These are phyloP conservation scores for Microctenopoma lineatum DNA, from an alignment of 2,797 vertebrate species.

Conservation along the genomic window DNA sequence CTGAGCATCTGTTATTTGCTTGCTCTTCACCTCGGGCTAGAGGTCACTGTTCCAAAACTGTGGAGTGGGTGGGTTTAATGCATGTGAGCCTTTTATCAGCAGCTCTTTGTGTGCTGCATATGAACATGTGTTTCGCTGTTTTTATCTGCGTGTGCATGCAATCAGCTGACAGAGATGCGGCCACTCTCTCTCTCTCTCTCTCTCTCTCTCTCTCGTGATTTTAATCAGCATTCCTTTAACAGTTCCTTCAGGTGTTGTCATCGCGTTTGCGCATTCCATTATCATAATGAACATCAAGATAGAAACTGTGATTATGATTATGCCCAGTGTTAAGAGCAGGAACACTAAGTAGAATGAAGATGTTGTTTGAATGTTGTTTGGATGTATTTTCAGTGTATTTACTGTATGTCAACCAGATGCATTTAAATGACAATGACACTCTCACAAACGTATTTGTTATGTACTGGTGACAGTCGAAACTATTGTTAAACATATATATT, in stretches of 20 bases:
- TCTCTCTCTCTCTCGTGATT: no score
- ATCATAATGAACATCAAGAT: background rate
- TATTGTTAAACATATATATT: background rate
- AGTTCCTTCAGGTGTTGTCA: no score
- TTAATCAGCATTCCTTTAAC: no score
- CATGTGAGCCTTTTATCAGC: background rate
- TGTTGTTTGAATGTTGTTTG: no score
- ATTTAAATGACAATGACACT: background rate
- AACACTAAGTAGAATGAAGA: no score
- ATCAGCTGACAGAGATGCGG: background rate
- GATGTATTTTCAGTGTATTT: no score
- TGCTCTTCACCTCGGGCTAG: slow-evolving; percentile 48
- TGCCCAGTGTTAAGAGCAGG: no score
- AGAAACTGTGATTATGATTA: no score
- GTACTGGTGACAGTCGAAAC: background rate
- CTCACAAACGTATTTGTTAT: background rate
- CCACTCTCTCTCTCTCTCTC: background rate
- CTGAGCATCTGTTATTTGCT: slow-evolving; percentile 49
- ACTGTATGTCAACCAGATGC: background rate
- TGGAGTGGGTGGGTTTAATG: slow-evolving; percentile 1
- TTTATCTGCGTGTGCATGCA: background rate
- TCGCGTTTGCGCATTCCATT: slow-evolving; percentile 59
- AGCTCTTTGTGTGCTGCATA: background rate
- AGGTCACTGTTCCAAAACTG: slow-evolving; percentile 57
- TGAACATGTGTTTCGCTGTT: background rate